Conservation (phyloP, 2,113 vertebrate species). For the Brevimyrus niger region DNA sequence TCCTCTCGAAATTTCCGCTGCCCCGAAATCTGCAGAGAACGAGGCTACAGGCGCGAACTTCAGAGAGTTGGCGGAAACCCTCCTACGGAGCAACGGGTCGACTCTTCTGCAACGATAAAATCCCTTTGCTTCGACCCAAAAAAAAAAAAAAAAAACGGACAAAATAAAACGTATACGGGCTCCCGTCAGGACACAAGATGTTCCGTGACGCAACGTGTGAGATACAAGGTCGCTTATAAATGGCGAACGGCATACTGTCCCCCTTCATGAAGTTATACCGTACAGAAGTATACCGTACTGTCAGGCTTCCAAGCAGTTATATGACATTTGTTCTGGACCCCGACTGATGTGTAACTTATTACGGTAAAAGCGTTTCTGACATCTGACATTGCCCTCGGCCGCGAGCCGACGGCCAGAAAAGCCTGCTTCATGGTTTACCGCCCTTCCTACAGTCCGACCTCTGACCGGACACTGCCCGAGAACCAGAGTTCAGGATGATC, state of each 20-base stretch:
- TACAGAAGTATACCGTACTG: neutral
- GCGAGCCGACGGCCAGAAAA: slow-evolving; percentile 28
- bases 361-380: neutral
- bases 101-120: neutral
- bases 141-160: neutral
- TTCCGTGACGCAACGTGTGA: neutral
- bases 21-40: neutral
- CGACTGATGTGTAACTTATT: neutral
- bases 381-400: neutral
- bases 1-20: neutral
- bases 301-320: slow-evolving; percentile 41
- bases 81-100: neutral
- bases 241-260: neutral
- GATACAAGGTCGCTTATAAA: neutral
- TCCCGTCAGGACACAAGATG: neutral
- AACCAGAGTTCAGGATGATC: slow-evolving; percentile 2
- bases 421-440: slow-evolving; percentile 31
- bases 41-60: neutral
- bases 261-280: neutral
- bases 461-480: slow-evolving; percentile 20
- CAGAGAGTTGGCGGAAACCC: neutral
- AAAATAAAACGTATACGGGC: neutral
- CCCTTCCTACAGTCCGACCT: slow-evolving; percentile 6
- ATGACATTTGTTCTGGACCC: neutral
- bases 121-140: neutral